A percentile compares a stretch with the other conserved stretches of the same genome.
Conservation (phyloP, 2,888 invertebrate species). For the Bembecia ichneumoniformis region DNA sequence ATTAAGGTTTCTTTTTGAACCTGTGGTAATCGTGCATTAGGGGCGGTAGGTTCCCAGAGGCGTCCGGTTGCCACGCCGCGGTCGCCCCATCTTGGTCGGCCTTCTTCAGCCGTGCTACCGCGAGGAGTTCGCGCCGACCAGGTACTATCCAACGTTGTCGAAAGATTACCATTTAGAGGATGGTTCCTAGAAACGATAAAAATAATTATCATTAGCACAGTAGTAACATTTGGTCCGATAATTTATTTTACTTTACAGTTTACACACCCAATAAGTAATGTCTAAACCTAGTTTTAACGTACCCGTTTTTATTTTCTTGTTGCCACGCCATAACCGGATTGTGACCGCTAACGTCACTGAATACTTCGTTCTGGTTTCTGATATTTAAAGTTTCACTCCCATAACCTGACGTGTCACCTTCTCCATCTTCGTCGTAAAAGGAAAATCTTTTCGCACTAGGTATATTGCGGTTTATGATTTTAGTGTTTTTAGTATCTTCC, state of each 20-base stretch:
- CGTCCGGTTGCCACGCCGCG: constrained; percentile 77
- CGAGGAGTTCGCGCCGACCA: constrained; percentile 55
- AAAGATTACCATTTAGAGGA: constrained; percentile 33
- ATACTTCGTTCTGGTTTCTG: constrained; percentile 29
- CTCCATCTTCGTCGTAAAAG: constrained; percentile 70
- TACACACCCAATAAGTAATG: background rate
- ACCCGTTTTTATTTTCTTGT: constrained; percentile 45
- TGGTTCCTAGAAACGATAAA: background rate
- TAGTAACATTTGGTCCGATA: no score
- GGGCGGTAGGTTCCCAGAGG: constrained; percentile 76
- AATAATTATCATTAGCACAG: no score
- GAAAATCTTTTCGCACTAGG: constrained; percentile 58
- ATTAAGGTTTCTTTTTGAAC: constrained; percentile 18
- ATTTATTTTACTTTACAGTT: no score
- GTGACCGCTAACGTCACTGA: constrained; percentile 26
- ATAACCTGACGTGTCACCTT: constrained; percentile 87
- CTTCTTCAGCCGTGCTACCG: constrained; percentile 60
- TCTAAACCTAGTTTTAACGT: constrained; percentile 25
- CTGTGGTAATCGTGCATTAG: constrained; percentile 63
- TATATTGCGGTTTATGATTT: constrained; percentile 46
- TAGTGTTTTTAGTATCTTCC: constrained; percentile 41
- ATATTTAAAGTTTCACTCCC: constrained; percentile 79
- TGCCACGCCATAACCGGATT: constrained; percentile 62
- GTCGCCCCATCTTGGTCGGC: constrained; percentile 82
- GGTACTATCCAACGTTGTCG: constrained; percentile 33